Evolutionary conservation across 2,888 invertebrate species (phyloP), one percentile per base, ranked within the genome.

Genomic region (Cancer borealis): DNA sequence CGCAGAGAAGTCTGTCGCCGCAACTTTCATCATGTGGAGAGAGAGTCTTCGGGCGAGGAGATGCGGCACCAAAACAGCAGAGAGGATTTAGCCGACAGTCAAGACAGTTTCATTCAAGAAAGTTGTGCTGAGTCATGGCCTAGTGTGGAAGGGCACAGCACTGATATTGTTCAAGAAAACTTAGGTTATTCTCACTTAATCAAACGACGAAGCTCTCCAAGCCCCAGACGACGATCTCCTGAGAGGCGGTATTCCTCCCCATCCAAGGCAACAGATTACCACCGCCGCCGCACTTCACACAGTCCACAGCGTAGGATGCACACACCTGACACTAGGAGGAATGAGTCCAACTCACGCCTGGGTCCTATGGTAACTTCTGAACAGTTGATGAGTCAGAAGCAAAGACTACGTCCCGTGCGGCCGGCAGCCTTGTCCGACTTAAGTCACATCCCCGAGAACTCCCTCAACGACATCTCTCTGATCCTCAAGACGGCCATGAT

Each of bases 401-500:
- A 95, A 49, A 90, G 95, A 49, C 91, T 95, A 21, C 93, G 95
- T 21, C 95, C 95, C 45, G 95, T 95, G 39, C 92, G 95, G 14
- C 95, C 95, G 26, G 66, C 95, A 17, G 94, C 93, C 8, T 90
- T 95, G 46, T 91, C 95, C 14, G 95, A 95, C 87, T 88, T 95
- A n/a, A 92, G 94, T 17, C 88, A 93, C 47, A 88, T 95, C 49
- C 95, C 95, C n/a, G 95, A 95, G 47, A 66, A 93, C 87, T 95
- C 95, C 91, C 92, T 95, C 49, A 95, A 95, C 87, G 95, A 95
- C 84, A 93, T 95, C 30, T 95, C 95, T n/a, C 79, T 95, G 60
- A 92, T 95, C 54, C 94, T 95, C 26, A 95, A 95, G 92, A 93
- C 93, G 6, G 95, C 95, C 49, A 95, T 95, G 73, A 94, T 73